Evolutionary conservation across 2,113 vertebrate genomes (phyloP).

Genomic region (Peromyscus polionotus): DNA sequence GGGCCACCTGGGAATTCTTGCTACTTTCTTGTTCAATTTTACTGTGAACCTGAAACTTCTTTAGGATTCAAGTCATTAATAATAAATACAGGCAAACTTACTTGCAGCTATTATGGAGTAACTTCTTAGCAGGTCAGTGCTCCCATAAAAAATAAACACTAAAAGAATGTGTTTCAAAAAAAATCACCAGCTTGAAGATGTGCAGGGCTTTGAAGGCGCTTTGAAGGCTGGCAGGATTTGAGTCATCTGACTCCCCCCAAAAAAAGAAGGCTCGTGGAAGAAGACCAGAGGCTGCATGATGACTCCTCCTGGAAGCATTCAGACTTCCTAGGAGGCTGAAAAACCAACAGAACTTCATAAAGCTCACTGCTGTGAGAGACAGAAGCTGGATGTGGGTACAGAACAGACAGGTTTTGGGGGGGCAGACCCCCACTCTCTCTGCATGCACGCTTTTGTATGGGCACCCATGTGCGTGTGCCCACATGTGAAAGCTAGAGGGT

Average conservation of each 20-base stretch:
- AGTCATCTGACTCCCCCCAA: neutral
- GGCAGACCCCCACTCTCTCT: neutral
- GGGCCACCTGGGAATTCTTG: neutral
- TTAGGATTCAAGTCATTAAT: neutral
- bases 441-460: neutral
- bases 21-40: neutral
- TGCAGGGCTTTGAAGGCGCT: neutral
- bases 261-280: neutral
- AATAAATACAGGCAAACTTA: neutral
- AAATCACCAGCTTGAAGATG: neutral
- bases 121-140: neutral
- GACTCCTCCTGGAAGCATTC: neutral
- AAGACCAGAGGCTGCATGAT: neutral
- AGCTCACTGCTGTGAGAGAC: neutral
- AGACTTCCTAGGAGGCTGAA: neutral
- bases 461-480: fast-evolving
- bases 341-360: neutral
- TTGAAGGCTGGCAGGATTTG: neutral
- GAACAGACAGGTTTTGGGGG: neutral
- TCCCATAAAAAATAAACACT: neutral
- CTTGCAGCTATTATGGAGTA: neutral
- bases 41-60: neutral
- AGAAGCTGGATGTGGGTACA: neutral
- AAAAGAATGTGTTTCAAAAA: neutral
- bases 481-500: no score